phyloP scores from a whole-genome alignment of 2,888 invertebrate genomes.

The Antheraea yamamai region DNA sequence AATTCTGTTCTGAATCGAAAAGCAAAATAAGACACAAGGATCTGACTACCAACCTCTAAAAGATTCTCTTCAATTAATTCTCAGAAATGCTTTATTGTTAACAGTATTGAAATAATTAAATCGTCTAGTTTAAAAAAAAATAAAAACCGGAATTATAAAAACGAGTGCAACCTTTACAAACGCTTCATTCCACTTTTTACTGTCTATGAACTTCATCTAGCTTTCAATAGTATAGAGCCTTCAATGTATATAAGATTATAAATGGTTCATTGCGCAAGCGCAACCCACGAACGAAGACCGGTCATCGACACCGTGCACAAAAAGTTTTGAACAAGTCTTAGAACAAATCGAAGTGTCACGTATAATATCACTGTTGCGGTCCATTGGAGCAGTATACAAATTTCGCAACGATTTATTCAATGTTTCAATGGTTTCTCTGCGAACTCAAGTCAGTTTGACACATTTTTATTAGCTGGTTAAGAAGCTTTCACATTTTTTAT shows the following conservation, averaged over 20 bases:
- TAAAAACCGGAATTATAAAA: not conserved
- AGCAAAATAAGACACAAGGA: too few relatives aligned
- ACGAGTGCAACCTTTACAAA: not conserved
- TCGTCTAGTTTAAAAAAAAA: not conserved
- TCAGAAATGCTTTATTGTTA: not conserved
- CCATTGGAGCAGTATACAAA: constrained; percentile 8
- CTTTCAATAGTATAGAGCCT: constrained; percentile 5
- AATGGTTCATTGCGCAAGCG: constrained; percentile 27
- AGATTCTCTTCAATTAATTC: too few relatives aligned
- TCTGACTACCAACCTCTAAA: too few relatives aligned
- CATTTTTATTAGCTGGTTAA: not conserved
- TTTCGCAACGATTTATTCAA: constrained; percentile 9
- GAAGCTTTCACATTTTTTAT: not conserved
- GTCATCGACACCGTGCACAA: constrained; percentile 33
- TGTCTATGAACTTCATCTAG: not conserved
- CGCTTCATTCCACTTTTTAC: not conserved
- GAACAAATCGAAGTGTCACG: constrained; percentile 12
- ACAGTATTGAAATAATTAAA: not conserved
- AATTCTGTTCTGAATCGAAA: too few relatives aligned
- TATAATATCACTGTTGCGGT: constrained; percentile 1
- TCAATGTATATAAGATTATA: not conserved
- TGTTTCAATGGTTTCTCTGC: not conserved
- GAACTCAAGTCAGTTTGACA: not conserved
- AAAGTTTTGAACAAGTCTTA: constrained; percentile 23
- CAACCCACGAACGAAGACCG: constrained; percentile 19